A percentile compares a stretch with the other conserved stretches of the same genome.
phyloP scores from a whole-genome alignment of 2,888 invertebrate genomes.

The Argyresthia albistria region DNA sequence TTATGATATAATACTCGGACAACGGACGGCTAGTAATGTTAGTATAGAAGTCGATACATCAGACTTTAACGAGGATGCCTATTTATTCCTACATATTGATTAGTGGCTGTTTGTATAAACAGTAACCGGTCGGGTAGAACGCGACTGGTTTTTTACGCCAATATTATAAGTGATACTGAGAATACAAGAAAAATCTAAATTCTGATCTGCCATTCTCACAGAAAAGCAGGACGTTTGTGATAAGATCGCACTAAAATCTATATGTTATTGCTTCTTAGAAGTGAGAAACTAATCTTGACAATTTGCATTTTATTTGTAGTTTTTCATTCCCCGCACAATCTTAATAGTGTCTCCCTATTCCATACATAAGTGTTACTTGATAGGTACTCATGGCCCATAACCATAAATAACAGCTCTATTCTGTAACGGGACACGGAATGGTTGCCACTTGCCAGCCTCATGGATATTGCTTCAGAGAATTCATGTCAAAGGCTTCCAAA shows the following conservation, averaged over 20 bases:
- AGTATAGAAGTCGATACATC: neutral
- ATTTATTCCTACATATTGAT: neutral
- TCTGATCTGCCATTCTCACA: too few relatives aligned
- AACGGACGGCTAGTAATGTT: neutral
- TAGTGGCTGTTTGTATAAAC: neutral
- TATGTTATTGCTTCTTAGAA: too few relatives aligned
- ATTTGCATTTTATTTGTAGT: too few relatives aligned
- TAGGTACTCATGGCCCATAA: neutral
- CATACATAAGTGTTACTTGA: neutral
- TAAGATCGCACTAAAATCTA: too few relatives aligned
- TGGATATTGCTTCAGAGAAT: neutral
- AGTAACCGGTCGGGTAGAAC: neutral
- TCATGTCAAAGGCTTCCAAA: neutral
- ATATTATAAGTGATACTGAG: neutral
- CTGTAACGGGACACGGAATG: constrained; percentile 1
- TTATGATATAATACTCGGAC: too few relatives aligned
- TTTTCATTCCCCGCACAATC: neutral
- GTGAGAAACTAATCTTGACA: too few relatives aligned
- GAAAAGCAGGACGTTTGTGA: too few relatives aligned
- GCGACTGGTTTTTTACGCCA: neutral
- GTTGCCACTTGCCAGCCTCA: neutral
- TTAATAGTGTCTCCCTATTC: neutral
- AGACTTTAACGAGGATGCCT: neutral
- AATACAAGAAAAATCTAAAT: too few relatives aligned
- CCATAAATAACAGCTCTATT: constrained; percentile 1